Evolutionary conservation across 1,140 invertebrate species (phyloP).

Genomic region (Hetaerina americana): DNA sequence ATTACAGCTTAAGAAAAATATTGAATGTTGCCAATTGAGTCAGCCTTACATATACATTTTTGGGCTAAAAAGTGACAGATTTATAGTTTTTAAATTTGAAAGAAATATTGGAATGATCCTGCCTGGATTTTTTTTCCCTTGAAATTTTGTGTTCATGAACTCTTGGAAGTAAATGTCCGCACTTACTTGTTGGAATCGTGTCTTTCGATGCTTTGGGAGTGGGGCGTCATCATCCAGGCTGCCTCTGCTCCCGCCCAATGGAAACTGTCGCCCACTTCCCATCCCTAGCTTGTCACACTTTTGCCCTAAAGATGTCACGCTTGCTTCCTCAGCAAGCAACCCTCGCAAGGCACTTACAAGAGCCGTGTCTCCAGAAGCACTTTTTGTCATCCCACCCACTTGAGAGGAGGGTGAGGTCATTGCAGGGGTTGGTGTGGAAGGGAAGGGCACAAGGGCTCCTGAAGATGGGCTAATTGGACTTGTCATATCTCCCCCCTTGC

Average conservation of each 20-base stretch:
- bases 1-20: not conserved
- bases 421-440: slow-evolving; percentile 20
- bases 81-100: not conserved
- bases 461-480: slow-evolving; percentile 14
- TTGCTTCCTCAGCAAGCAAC: slow-evolving; percentile 35
- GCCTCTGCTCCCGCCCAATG: slow-evolving; percentile 44
- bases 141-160: no score
- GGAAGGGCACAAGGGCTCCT: slow-evolving; percentile 22
- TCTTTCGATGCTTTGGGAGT: slow-evolving; percentile 70
- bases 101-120: no score
- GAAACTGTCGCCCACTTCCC: slow-evolving; percentile 29
- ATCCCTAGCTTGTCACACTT: slow-evolving; percentile 14
- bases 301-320: slow-evolving; percentile 20
- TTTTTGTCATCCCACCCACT: slow-evolving; percentile 49
- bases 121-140: no score
- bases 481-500: slow-evolving; percentile 26
- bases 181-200: slow-evolving; percentile 65
- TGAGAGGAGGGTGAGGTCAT: slow-evolving; percentile 23
- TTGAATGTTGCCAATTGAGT: no score
- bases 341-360: slow-evolving; percentile 21
- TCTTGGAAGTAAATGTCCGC: no score
- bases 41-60: not conserved
- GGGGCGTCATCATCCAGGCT: slow-evolving; percentile 49
- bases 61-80: not conserved
- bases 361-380: slow-evolving; percentile 58